Evolutionary conservation across 2,113 vertebrate genomes (phyloP).

Genomic region (Cynocephalus volans): DNA sequence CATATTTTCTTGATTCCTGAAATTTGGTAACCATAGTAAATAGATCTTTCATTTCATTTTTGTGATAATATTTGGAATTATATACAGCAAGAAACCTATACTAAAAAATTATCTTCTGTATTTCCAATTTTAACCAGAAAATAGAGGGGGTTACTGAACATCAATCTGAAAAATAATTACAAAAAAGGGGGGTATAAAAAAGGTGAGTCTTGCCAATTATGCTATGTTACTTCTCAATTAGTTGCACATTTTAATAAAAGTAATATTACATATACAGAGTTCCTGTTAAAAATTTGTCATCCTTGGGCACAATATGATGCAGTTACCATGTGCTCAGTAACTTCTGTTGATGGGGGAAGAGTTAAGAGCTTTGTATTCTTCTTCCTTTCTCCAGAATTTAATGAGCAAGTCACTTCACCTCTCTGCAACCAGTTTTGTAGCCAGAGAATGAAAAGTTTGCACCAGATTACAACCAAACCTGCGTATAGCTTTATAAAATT

Average conservation of each 20-base stretch:
- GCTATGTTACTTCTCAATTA: background rate
- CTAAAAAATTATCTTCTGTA: constrained; percentile 77
- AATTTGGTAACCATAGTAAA: constrained; percentile 84
- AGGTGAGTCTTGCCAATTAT: background rate
- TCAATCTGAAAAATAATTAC: constrained; percentile 42
- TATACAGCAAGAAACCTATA: constrained; percentile 66
- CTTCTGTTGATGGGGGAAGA: background rate
- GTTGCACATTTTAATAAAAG: constrained; percentile 16
- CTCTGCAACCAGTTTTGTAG: background rate
- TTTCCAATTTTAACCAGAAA: constrained; percentile 81
- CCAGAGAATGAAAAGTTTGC: constrained; percentile 2
- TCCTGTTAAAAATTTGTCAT: constrained; percentile 24
- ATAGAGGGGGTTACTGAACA: constrained; percentile 42
- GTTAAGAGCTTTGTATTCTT: background rate
- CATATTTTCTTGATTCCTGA: constrained; percentile 82
- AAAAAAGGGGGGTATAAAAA: background rate
- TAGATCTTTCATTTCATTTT: constrained; percentile 84
- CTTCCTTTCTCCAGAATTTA: background rate
- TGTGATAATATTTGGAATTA: constrained; percentile 82
- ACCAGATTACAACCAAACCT: background rate
- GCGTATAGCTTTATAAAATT: background rate
- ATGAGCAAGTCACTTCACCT: background rate
- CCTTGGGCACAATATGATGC: background rate
- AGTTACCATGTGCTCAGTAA: background rate
- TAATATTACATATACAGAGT: background rate